These are phyloP conservation scores for Nannobrachium achirus DNA, from an alignment of 2,113 vertebrate genomes.

Conservation along the genomic window DNA sequence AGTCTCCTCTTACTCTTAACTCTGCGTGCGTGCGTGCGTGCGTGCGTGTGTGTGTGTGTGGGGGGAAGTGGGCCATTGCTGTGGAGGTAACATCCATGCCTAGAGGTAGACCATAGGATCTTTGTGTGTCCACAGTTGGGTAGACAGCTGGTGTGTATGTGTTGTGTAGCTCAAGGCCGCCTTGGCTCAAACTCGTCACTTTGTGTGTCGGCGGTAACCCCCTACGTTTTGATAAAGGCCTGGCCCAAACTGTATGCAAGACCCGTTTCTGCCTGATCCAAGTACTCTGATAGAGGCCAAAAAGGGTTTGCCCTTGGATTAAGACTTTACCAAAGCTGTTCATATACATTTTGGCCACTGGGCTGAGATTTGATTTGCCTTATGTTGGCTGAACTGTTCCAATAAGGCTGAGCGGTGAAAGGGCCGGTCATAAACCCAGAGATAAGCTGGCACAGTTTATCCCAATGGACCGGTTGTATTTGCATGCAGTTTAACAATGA, in stretches of 20 bases:
- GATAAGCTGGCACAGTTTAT: slow-evolving; percentile 24
- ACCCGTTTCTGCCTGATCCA: no score
- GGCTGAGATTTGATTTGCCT: slow-evolving; percentile 19
- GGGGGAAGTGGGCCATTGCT: slow-evolving; percentile 42
- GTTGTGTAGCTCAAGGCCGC: slow-evolving; percentile 47
- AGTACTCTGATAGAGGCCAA: no score
- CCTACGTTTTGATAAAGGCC: no score
- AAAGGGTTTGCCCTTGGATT: not conserved
- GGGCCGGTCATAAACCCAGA: slow-evolving; percentile 15
- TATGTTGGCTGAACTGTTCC: not conserved
- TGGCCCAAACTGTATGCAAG: no score
- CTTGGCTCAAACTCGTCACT: slow-evolving; percentile 46
- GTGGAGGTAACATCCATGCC: slow-evolving; percentile 53
- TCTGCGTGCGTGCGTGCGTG: not conserved
- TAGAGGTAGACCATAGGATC: slow-evolving; percentile 61
- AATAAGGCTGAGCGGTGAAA: not conserved
- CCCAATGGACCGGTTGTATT: slow-evolving; percentile 12
- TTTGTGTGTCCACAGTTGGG: slow-evolving; percentile 47
- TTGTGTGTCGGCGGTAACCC: slow-evolving; percentile 38
- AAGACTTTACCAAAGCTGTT: slow-evolving; percentile 12
- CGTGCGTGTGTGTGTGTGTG: slow-evolving; percentile 4
- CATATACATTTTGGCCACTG: slow-evolving; percentile 13
- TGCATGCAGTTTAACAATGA: slow-evolving; percentile 34
- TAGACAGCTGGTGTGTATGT: slow-evolving; percentile 60
- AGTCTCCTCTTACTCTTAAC: not conserved